Base-by-base conservation (phyloP, 2,113 vertebrate genomes). In the Mirounga angustirostris region DNA sequence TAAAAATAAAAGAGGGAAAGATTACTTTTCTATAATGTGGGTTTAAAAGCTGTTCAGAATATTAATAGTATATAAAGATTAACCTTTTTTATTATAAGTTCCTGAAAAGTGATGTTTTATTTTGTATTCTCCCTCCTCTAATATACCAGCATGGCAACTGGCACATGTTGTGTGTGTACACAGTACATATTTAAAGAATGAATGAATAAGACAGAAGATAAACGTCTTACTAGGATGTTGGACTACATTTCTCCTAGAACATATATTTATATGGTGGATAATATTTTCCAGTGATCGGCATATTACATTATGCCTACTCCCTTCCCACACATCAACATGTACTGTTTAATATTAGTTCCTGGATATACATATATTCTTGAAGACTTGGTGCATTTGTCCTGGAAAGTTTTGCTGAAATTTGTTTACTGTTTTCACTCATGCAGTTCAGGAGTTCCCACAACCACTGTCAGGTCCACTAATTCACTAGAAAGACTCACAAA, bases 401-500 rank as follows among this genome's bases (percentile, higher is more conserved):
- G 59, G 69, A 67, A 67, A 59, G 93, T 89, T 89, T 89, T 74
- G n/a, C n/a, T 82, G 21, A 76, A 89, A 58, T 93, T 71, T 89
- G 8, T 84, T 80, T 88, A 46, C 16, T 79, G 1, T 79, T 88
- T 78, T 91, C 58, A 30, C 69, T 82, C 36, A 26, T 1, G 3
- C 16, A 67, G 52, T 92, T 82, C 6, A 43, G 30, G 19, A 84
- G 18, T 4, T 94, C 15, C 30, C 36, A 11, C 63, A 50, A 58
- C 26, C 12, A 52, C 52, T 59, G 36, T 67, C 58, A 52, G 28
- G 7, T 93, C 85, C 10, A 56, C 1, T 88, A 78, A 74, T 95
- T 95, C 22, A 93, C 43, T 63, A 22, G 40, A 86, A 93, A 54
- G 19, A 76, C 36, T 88, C 10, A 33, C 12, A 67, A 21, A 93